Evolutionary conservation across 1,140 invertebrate species (phyloP).

Genomic region (Vanessa atalanta): DNA sequence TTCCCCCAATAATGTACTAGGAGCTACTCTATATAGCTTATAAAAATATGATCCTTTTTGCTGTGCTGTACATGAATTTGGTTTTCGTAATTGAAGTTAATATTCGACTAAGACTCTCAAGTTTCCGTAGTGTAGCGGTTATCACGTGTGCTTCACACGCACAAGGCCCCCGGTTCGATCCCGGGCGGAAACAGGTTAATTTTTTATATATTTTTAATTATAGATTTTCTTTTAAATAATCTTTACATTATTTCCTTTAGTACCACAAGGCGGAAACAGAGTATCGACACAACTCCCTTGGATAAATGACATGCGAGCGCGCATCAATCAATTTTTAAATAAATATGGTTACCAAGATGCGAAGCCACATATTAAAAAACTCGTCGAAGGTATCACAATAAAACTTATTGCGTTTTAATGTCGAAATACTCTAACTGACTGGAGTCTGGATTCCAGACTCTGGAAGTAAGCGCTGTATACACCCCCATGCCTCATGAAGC

Average conservation of each 20-base stretch:
- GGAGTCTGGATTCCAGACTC: too few relatives aligned
- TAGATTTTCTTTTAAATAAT: not conserved
- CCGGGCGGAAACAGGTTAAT: slow-evolving; percentile 85
- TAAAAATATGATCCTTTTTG: too few relatives aligned
- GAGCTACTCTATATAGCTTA: too few relatives aligned
- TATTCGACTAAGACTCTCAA: not conserved
- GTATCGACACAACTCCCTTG: slow-evolving; percentile 2
- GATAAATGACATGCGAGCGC: slow-evolving; percentile 20
- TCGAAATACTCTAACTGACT: not conserved
- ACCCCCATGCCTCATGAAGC: too few relatives aligned
- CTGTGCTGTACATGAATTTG: too few relatives aligned
- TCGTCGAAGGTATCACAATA: slow-evolving; percentile 28
- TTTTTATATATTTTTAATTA: not conserved
- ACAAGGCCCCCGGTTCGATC: slow-evolving; percentile 91
- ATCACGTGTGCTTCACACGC: slow-evolving; percentile 85
- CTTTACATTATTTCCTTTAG: not conserved
- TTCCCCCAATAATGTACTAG: too few relatives aligned
- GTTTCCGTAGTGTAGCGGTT: slow-evolving; percentile 80
- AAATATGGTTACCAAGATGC: slow-evolving; percentile 24
- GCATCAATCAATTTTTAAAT: slow-evolving; percentile 19
- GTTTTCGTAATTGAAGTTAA: too few relatives aligned
- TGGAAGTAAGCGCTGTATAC: too few relatives aligned
- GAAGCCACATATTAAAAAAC: slow-evolving; percentile 23
- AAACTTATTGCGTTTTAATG: not conserved
- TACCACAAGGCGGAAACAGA: not conserved